Base-by-base conservation (phyloP, 1,140 invertebrate species). In the Amyelois transitella region DNA sequence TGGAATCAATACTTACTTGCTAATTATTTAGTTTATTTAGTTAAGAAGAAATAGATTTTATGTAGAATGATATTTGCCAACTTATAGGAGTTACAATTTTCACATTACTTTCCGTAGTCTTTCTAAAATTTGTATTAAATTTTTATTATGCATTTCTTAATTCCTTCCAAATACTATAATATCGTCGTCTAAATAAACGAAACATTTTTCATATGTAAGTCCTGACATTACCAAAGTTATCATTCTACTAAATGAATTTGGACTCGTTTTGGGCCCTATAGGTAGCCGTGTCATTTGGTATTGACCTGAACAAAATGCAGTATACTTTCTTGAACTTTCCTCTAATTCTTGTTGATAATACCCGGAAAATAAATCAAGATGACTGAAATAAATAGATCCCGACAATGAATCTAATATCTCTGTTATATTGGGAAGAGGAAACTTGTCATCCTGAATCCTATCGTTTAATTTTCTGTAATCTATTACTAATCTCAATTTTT, bases 101-200 rank as follows among this genome's bases (percentile, higher is more conserved):
- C n/a, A n/a, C n/a, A n/a, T n/a, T n/a, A n/a, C n/a, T n/a, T n/a
- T n/a, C n/a, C n/a, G n/a, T n/a, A n/a, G n/a, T n/a, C n/a, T n/a
- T n/a, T n/a, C n/a, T n/a, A n/a, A n/a, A n/a, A n/a, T n/a, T n/a
- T n/a, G n/a, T n/a, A n/a, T n/a, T n/a, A n/a, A n/a, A n/a, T n/a
- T n/a, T n/a, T n/a, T n/a, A n/a, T n/a, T n/a, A n/a, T n/a, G n/a
- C n/a, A n/a, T n/a, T n/a, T n/a, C n/a, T n/a, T n/a, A n/a, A n/a
- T n/a, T n/a, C n/a, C n/a, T n/a, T n/a, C n/a, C n/a, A n/a, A n/a
- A n/a, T n/a, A n/a, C n/a, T n/a, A n/a, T n/a, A n/a, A n/a, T n/a
- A n/a, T n/a, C n/a, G n/a, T n/a, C n/a, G n/a, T n/a, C n/a, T n/a
- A 82, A 43, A 55, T 88, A 89, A 17, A 86, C 69, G 43, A 77